Evolutionary conservation across 2,113 vertebrate species (phyloP).

Genomic region (Origma solitaria): DNA sequence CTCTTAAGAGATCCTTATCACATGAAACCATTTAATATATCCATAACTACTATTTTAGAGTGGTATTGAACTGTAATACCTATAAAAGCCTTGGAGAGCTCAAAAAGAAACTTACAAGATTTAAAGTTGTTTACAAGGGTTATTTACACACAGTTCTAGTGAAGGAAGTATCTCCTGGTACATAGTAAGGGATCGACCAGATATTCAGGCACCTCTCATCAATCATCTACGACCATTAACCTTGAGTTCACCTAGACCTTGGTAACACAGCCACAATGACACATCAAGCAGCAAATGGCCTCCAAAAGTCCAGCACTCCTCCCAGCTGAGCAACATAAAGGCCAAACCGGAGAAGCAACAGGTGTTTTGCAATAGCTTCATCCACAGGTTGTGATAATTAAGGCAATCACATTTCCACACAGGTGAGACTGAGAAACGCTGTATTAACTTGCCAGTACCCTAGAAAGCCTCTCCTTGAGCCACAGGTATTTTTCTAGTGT

Average conservation of each 20-base stretch:
- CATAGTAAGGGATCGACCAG: rapidly evolving
- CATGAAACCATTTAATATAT: background rate
- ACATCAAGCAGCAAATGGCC: background rate
- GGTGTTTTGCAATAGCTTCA: background rate
- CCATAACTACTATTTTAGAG: background rate
- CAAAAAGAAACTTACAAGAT: background rate
- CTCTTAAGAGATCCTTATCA: background rate
- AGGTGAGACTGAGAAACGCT: background rate
- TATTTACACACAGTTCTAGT: background rate
- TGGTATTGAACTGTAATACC: background rate
- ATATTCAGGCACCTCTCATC: background rate
- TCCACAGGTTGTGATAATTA: background rate
- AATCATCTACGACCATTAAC: background rate
- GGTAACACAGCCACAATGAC: background rate
- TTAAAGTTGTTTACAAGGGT: background rate
- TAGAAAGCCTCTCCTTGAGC: background rate
- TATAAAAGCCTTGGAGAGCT: background rate
- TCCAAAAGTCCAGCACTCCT: background rate
- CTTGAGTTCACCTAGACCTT: constrained; percentile 12
- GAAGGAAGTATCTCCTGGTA: background rate
- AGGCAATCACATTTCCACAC: background rate
- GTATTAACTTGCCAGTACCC: background rate
- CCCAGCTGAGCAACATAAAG: background rate
- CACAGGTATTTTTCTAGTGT: background rate
- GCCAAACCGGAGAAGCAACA: background rate